Base-by-base conservation (phyloP, 53 echinoderm and acorn worm genomes). In the Zoroaster sp. region DNA sequence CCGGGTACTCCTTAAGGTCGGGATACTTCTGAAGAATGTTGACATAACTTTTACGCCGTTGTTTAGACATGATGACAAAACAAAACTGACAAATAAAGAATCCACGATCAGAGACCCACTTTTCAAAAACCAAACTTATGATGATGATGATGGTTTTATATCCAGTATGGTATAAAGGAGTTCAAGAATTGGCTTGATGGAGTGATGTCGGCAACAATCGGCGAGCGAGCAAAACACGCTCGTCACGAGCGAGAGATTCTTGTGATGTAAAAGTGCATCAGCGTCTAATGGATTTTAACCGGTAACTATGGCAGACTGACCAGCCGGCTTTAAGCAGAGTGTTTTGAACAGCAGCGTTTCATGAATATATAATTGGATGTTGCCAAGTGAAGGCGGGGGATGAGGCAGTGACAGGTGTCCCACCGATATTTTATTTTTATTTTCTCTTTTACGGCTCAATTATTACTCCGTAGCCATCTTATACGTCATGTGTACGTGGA, bases 11-110 rank as follows among this genome's bases (percentile, higher is more conserved):
- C 20, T 18, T 69, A 10, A 83, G 47, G 45, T 70, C 70, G n/a
- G 92, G 77, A 77, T 89, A 93, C 86, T 88, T 86, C 33, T 81
- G 65, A 31, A 96, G 85, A 54, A 96, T 94, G 81, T 96, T 96
- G 11, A 83, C 93, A 30, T 88, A 93, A 46, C 91, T 94, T 77
- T 83, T 70, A 35, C 83, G 67, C 45, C 83, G 66, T 35, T 83
- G 69, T 70, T 46, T 49, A 2, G 83, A 83, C 83, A 83, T 83
- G 83, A 30, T 46, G 44, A 6, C 21, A 40, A 59, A 54, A n/a
- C 11, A 0, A 49, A 47, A 17, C 33, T 47, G 33, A 33, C 40
- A 72, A 39, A 35, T 11, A 30, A 75, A 31, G n/a, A 55, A n/a
- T 55, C 55, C 23, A 53, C 17, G 4, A 53, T n/a, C 3, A 53